These are phyloP conservation scores for Caenorhabditis japonica DNA, from an alignment of 2,888 invertebrate genomes.

Conservation along the genomic window DNA sequence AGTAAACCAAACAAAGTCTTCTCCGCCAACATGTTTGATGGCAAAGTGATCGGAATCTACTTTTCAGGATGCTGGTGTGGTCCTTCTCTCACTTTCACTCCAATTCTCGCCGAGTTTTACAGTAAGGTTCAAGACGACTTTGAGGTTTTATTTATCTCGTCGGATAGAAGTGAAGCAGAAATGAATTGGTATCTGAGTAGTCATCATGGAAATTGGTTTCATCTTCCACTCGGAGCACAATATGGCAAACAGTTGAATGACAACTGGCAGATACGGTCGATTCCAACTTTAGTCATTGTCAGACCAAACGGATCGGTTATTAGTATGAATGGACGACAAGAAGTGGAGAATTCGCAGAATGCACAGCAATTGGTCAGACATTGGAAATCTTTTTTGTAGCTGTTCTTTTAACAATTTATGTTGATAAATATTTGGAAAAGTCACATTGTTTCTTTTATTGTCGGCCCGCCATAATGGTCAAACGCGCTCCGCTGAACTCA, in stretches of 20 bases:
- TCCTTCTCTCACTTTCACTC: slow-evolving; percentile 9
- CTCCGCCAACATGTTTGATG: too few species aligned
- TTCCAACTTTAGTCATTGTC: not conserved
- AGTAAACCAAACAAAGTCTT: too few species aligned
- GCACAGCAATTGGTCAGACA: not conserved
- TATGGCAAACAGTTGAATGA: too few species aligned
- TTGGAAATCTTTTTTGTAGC: not conserved
- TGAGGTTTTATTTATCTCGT: slow-evolving; percentile 21
- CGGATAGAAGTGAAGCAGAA: slow-evolving; percentile 6
- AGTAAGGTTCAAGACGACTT: slow-evolving; percentile 18
- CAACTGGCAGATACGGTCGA: not conserved
- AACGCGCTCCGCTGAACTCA: too few species aligned
- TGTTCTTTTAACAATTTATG: too few species aligned
- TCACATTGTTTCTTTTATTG: too few species aligned
- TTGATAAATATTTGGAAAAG: too few species aligned
- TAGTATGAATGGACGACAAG: not conserved
- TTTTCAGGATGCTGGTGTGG: slow-evolving; percentile 31
- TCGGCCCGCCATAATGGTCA: too few species aligned
- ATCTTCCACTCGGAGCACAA: not conserved
- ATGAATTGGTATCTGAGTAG: slow-evolving; percentile 10
- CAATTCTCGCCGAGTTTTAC: slow-evolving; percentile 15
- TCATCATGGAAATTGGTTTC: slow-evolving; percentile 28
- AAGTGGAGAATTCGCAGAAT: not conserved
- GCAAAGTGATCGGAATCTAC: slow-evolving; percentile 1
- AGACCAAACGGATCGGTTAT: not conserved